These are phyloP conservation scores for Drosophila histrio DNA, from an alignment of 2,888 invertebrate species.

Conservation along the genomic window DNA sequence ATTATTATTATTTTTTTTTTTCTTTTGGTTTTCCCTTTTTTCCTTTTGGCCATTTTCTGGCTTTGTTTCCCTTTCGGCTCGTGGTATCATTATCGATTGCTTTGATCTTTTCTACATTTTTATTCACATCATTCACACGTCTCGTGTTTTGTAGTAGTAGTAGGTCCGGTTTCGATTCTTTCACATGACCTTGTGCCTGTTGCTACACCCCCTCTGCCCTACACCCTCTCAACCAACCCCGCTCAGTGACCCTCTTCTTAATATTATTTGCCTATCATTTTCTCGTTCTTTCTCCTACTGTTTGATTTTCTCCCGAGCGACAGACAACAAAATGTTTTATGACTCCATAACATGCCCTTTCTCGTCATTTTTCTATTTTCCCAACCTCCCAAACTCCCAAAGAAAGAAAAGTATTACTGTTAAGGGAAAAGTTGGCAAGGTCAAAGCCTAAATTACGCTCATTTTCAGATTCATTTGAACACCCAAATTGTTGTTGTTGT, in stretches of 20 bases:
- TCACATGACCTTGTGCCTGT: slow-evolving; percentile 28
- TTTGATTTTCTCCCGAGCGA: background rate
- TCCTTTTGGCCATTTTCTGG: background rate
- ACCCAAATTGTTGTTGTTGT: slow-evolving; percentile 34
- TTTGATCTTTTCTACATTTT: slow-evolving; percentile 23
- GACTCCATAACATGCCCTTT: background rate
- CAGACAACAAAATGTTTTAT: slow-evolving; percentile 47
- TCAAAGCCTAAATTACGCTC: slow-evolving; percentile 66
- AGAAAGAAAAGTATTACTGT: slow-evolving; percentile 15
- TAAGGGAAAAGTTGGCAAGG: slow-evolving; percentile 54
- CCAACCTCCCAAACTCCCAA: background rate
- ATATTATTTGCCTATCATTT: too few species aligned
- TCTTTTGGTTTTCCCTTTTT: background rate
- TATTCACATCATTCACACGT: slow-evolving; percentile 20
- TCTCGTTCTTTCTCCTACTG: background rate
- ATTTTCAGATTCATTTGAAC: slow-evolving; percentile 68
- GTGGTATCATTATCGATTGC: slow-evolving; percentile 23
- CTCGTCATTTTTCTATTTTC: too few species aligned
- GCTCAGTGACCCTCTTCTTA: background rate
- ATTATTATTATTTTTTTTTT: background rate
- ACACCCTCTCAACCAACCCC: background rate
- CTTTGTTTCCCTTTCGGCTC: background rate
- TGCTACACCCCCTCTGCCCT: background rate
- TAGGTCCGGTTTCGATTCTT: background rate
- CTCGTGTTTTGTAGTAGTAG: too few species aligned